A percentile compares a stretch with the other conserved stretches of the same genome.
Conservation (phyloP, 2,888 invertebrate genomes). For the Drosophila anceps region DNA sequence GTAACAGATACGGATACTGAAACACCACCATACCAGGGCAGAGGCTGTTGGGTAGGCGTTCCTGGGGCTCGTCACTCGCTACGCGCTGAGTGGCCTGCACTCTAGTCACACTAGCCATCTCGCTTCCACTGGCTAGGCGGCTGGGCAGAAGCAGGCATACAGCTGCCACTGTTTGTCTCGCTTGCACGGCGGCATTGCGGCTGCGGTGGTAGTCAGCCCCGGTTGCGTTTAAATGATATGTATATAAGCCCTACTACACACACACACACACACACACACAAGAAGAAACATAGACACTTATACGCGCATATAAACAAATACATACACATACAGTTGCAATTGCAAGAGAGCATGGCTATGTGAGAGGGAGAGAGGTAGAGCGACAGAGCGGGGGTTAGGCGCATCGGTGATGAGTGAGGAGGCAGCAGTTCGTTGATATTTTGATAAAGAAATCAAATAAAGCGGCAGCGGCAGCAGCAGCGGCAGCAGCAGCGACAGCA, state of each 20-base stretch:
- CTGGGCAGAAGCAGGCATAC: neutral
- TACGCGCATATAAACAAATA: neutral
- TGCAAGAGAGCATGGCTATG: slow-evolving; percentile 13
- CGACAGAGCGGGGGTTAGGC: neutral
- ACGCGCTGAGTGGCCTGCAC: slow-evolving; percentile 78
- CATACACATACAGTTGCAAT: slow-evolving; percentile 60
- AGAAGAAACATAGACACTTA: no score
- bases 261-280: slow-evolving; percentile 26
- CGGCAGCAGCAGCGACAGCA: slow-evolving; percentile 35
- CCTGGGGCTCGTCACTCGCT: slow-evolving; percentile 51
- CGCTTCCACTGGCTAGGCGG: slow-evolving; percentile 30
- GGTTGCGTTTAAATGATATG: slow-evolving; percentile 80
- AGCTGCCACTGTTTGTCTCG: slow-evolving; percentile 20
- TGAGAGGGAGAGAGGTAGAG: slow-evolving; percentile 6
- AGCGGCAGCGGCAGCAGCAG: slow-evolving; percentile 54
- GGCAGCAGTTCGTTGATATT: slow-evolving; percentile 72
- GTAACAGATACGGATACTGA: slow-evolving; percentile 73
- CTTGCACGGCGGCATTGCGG: slow-evolving; percentile 57
- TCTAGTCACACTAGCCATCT: slow-evolving; percentile 41
- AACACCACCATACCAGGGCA: slow-evolving; percentile 71
- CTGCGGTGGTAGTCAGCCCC: slow-evolving; percentile 70
- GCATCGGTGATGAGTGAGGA: slow-evolving; percentile 44
- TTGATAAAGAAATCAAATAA: slow-evolving; percentile 80
- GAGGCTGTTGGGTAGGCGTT: slow-evolving; percentile 68
- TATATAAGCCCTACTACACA: slow-evolving; percentile 69